Percentiles rank a stretch among this genome's conserved stretches.
Conservation (phyloP, 2,888 invertebrate species). For the Tricholauxania praeusta region DNA sequence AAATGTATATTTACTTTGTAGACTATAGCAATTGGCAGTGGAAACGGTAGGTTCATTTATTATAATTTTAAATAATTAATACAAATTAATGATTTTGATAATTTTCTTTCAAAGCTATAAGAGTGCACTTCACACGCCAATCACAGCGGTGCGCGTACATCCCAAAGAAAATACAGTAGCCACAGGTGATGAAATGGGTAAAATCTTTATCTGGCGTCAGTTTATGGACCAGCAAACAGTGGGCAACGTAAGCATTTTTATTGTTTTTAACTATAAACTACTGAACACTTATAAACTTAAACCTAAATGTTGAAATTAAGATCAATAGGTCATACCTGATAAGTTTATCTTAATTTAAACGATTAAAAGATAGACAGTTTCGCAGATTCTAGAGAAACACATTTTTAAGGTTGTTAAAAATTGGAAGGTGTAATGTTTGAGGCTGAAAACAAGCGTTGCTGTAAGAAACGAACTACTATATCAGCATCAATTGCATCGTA, state of each 20-base stretch:
- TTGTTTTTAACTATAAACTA: constrained; percentile 16
- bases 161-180: constrained; percentile 75
- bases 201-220: constrained; percentile 75
- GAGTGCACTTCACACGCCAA: constrained; percentile 48
- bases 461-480: no score
- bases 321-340: no score
- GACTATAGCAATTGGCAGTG: constrained; percentile 58
- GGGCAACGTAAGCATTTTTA: constrained; percentile 43
- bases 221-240: constrained; percentile 56
- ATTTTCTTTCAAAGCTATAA: constrained; percentile 46
- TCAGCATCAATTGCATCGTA: no score
- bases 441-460: no score
- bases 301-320: no score
- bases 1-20: constrained; percentile 52
- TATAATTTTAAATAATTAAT: background rate
- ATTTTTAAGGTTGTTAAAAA: no score
- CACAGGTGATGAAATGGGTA: constrained; percentile 77
- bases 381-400: no score
- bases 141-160: constrained; percentile 78
- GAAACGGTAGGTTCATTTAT: constrained; percentile 47
- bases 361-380: no score
- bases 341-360: no score
- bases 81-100: background rate
- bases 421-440: no score
- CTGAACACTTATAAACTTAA: background rate